A percentile compares a stretch with the other conserved stretches of the same genome.
Evolutionary conservation across 2,888 invertebrate species (phyloP).

Genomic region (Hypena proboscidalis): DNA sequence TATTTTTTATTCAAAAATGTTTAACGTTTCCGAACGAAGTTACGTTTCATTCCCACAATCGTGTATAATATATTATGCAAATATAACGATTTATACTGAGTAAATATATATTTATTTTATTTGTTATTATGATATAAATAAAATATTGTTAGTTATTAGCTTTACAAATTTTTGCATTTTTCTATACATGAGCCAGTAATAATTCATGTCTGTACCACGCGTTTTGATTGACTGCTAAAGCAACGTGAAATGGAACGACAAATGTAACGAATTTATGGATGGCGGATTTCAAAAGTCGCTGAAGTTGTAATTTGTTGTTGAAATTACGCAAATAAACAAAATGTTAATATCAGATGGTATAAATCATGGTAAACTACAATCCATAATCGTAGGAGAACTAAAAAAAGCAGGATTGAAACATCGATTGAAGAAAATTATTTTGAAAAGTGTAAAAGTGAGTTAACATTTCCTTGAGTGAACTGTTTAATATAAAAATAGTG

Average conservation of each 20-base stretch:
- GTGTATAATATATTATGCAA: no score
- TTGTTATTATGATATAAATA: no score
- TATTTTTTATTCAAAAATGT: no score
- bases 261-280: conserved; percentile 56
- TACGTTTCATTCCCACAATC: no score
- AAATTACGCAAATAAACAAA: conserved; percentile 55
- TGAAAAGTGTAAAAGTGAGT: conserved; percentile 82
- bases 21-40: no score
- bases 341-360: conserved; percentile 82
- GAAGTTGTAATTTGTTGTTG: conserved; percentile 31
- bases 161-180: no score
- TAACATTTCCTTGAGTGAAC: conserved; percentile 14
- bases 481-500: neutral
- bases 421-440: conserved; percentile 87
- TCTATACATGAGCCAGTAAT: no score
- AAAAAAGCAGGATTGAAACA: conserved; percentile 90
- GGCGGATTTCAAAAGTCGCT: conserved; percentile 53
- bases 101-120: no score
- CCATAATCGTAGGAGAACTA: conserved; percentile 87
- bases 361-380: conserved; percentile 79
- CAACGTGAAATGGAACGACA: conserved; percentile 33
- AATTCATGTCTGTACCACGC: no score
- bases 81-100: no score
- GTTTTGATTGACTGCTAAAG: no score
- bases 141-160: no score